Evolutionary conservation across 2,797 vertebrate genomes (phyloP), one percentile per base, ranked within the genome.

Genomic region (Tamandua tetradactyla): DNA sequence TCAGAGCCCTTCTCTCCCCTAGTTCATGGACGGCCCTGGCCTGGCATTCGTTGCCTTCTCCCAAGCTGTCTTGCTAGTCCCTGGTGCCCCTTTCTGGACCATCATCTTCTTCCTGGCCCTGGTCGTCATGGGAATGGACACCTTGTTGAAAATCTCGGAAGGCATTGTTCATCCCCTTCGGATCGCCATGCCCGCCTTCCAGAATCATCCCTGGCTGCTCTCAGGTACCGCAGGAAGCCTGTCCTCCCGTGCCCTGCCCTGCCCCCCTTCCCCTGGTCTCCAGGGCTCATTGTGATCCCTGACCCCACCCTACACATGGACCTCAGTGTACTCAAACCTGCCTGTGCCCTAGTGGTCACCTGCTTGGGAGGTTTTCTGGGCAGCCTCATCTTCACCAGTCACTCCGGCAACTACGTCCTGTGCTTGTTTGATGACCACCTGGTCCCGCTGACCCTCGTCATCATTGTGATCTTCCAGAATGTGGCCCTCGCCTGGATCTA

Each of bases 51-150:
- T 99, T 5, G 98, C 98, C 87, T 99, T 99, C 98, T 99, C 99
- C 0, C 99, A 99, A 95, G 98, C 98, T 32, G 98, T 99, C 97
- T 98, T 98, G 0, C 96, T 97, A n/a, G 98, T 99, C 42, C 99
- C 99, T 0, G 98, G 98, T 1, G 98, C 99, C 83, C 98, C 99
- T 0, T 99, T 99, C 98, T 99, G 99, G 99, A 99, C 99, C 0
- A 97, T 98, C 0, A 95, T 99, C 59, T 99, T 99, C 98, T 99
- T 99, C 98, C 98, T 99, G 92, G 98, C 98, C 98, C 97, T 99
- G 94, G 97, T 99, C 91, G 98, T 99, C 96, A 94, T 98, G 81
- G 99, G 98, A 13, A 98, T 99, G 92, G 98, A 98, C 98, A 99
- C 98, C 89, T 99, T 99, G 98, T 98, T 99, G 10, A 98, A 98